Conservation (phyloP, 2,888 invertebrate genomes). For the Ellobium chinense region DNA sequence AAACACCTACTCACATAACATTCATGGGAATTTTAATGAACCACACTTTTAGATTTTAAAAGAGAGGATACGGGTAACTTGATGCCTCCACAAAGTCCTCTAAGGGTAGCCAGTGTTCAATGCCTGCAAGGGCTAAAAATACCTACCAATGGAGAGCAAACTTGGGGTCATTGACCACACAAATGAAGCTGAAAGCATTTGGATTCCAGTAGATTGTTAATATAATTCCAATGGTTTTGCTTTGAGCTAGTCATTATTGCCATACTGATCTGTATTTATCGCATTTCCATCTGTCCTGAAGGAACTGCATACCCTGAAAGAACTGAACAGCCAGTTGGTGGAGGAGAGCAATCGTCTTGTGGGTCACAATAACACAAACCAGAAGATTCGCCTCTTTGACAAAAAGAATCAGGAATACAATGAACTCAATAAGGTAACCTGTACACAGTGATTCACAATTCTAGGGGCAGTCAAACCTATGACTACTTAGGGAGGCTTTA, state of each 20-base stretch:
- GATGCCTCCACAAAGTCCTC: too few species aligned
- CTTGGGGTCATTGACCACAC: too few species aligned
- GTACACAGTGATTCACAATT: too few species aligned
- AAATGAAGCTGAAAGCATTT: too few species aligned
- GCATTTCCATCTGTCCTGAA: slow-evolving; percentile 13
- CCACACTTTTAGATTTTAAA: too few species aligned
- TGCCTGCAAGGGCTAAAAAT: too few species aligned
- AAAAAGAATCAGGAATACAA: slow-evolving; percentile 45
- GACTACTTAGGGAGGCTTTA: too few species aligned
- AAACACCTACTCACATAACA: too few species aligned
- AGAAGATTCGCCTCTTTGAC: slow-evolving; percentile 46
- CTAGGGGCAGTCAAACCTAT: neutral
- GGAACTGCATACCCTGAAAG: slow-evolving; percentile 36
- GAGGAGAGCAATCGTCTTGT: slow-evolving; percentile 43
- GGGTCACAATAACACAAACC: slow-evolving; percentile 47
- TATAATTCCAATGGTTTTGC: neutral
- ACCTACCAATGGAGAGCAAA: too few species aligned
- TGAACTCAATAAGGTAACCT: slow-evolving; percentile 42
- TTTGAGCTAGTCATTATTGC: neutral
- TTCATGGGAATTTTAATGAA: too few species aligned
- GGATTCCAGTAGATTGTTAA: neutral
- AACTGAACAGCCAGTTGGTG: slow-evolving; percentile 23
- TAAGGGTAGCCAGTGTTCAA: too few species aligned
- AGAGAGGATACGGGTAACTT: too few species aligned
- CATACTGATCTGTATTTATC: neutral